Evolutionary conservation across 2,888 invertebrate genomes (phyloP).

Genomic region (Sinelater perroti): DNA sequence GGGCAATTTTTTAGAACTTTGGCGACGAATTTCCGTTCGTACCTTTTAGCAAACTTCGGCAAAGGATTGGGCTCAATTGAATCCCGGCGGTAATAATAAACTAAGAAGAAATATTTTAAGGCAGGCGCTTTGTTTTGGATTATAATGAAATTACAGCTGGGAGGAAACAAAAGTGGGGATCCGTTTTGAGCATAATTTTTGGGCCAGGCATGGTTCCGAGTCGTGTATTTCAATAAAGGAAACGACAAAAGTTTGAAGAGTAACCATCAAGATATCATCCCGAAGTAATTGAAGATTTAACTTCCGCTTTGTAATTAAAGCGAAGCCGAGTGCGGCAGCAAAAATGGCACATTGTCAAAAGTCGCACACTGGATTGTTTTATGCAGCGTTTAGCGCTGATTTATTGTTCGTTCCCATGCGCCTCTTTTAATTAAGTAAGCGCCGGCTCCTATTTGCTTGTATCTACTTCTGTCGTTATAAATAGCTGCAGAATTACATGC

Average conservation of each 20-base stretch:
- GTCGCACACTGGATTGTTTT: constrained; percentile 19
- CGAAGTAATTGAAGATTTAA: constrained; percentile 37
- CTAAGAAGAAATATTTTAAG: too few species aligned
- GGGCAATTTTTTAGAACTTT: too few species aligned
- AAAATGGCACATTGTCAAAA: constrained; percentile 30
- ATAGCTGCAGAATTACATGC: constrained; percentile 10
- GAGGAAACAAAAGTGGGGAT: constrained; percentile 15
- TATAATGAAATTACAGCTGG: constrained; percentile 1
- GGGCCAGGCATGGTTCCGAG: constrained; percentile 24
- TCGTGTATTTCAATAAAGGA: constrained; percentile 35
- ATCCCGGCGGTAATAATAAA: too few species aligned
- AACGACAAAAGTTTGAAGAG: constrained; percentile 38
- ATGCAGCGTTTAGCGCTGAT: constrained; percentile 23
- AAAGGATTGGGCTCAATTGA: too few species aligned
- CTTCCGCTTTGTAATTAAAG: constrained; percentile 37
- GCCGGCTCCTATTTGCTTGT: constrained; percentile 9
- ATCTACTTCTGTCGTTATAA: constrained; percentile 16
- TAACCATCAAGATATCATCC: constrained; percentile 39
- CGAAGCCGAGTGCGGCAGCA: constrained; percentile 22
- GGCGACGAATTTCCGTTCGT: too few species aligned
- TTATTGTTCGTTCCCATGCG: constrained; percentile 19
- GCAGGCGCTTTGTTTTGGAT: constrained; percentile 1
- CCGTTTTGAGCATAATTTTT: constrained; percentile 26
- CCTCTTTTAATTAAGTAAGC: constrained; percentile 25
- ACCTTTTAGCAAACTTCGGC: too few species aligned